Evolutionary conservation across 2,888 invertebrate genomes (phyloP), one percentile per base, ranked within the genome.

Genomic region (Acanthosepion lycidas): DNA sequence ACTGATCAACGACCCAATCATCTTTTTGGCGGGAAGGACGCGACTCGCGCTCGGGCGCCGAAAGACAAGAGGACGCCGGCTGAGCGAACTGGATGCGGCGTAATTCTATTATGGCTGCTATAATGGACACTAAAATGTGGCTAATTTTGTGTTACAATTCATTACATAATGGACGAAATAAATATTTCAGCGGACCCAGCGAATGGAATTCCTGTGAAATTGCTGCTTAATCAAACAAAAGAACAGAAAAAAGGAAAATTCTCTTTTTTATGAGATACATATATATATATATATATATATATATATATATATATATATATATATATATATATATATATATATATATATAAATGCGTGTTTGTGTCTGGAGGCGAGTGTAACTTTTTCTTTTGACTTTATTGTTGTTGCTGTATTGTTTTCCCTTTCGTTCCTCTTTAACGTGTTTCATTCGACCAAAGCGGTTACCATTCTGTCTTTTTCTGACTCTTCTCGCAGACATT

Each of bases 11-110:
- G 92, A 92, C 92, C 92, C 92, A 48, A 92, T 48, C 92, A 92
- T 51, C 92, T 28, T 92, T 49, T 49, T 92, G 49, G 92, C 49
- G 92, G 51, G 51, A 92, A 92, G 51, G 42, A 48, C 51, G 28
- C n/a, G n/a, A 49, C 48, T 92, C 28, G 26, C 92, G 92, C 51
- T 92, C 49, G 28, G 51, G 26, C 51, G 92, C 33, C 51, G 49
- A 92, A 92, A 92, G 92, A 92, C 92, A 51, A 12, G 92, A 53
- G 51, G 92, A 51, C 92, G 92, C 92, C 92, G 92, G 51, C 92
- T 42, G 92, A 28, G 26, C 92, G 92, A 49, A 53, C n/a, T 49
- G 51, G 51, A 53, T 33, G 26, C 20, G 92, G 28, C 51, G 15
- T 92, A 92, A 92, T 92, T 49, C 28, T n/a, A 49, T 92, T 92